phyloP scores from a whole-genome alignment of 2,797 vertebrate species.

The Gymnothorax reevesii region DNA sequence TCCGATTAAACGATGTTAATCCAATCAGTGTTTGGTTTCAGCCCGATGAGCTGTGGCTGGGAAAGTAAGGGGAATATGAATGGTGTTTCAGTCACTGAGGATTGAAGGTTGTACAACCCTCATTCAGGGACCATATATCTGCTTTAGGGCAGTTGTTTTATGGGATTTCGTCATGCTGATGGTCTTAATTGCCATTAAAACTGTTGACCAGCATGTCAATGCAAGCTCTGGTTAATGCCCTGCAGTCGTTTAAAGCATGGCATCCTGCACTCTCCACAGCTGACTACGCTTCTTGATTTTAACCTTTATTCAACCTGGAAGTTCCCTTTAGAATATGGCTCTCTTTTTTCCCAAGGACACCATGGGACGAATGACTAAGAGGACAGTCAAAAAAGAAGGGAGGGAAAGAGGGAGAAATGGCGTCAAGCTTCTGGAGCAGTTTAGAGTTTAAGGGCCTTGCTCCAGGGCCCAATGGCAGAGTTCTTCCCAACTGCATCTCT shows the following conservation, averaged over 20 bases:
- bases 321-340: too few relatives aligned
- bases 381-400: too few relatives aligned
- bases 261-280: not conserved
- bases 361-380: too few relatives aligned
- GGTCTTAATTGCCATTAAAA: conserved; percentile 74
- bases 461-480: too few relatives aligned
- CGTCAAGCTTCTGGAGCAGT: too few relatives aligned
- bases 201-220: conserved; percentile 61
- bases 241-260: not conserved
- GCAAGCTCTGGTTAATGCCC: not conserved
- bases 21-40: conserved; percentile 39
- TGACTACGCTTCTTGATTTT: not conserved
- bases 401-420: too few relatives aligned
- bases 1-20: conserved; percentile 44
- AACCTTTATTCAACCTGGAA: too few relatives aligned
- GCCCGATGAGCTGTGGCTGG: conserved; percentile 58
- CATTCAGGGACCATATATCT: conserved; percentile 54
- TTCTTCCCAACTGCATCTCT: too few relatives aligned
- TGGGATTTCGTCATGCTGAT: conserved; percentile 66
- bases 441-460: too few relatives aligned
- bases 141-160: conserved; percentile 60
- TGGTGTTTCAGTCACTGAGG: conserved; percentile 58
- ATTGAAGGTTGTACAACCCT: conserved; percentile 56
- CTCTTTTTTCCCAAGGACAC: too few relatives aligned
- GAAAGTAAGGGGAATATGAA: conserved; percentile 62